phyloP scores from a whole-genome alignment of 1,140 invertebrate species.

The Tetraneura akinire region DNA sequence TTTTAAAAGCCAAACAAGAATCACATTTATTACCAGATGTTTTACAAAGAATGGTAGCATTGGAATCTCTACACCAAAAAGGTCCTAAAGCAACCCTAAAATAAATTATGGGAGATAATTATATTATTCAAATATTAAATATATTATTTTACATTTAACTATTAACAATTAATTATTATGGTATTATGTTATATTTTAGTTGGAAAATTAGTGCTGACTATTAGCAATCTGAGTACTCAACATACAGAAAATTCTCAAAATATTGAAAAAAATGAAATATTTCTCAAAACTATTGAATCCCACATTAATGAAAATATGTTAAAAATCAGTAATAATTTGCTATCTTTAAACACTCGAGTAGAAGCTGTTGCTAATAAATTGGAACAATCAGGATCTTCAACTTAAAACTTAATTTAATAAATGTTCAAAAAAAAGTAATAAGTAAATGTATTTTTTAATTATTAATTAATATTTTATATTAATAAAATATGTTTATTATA shows the following conservation, averaged over 20 bases:
- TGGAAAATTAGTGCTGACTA: conserved; percentile 79
- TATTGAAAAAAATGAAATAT: conserved; percentile 74
- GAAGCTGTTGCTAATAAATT: conserved; percentile 38
- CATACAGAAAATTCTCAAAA: conserved; percentile 74
- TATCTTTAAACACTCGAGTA: conserved; percentile 51
- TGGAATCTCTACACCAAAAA: conserved; percentile 86
- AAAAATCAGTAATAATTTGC: conserved; percentile 53
- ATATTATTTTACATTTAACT: not conserved
- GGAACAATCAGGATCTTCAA: not conserved
- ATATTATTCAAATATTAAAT: too few species aligned
- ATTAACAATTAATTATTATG: not conserved
- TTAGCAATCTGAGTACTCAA: conserved; percentile 78
- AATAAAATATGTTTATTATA: not conserved
- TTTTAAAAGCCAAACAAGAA: conserved; percentile 80
- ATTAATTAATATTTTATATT: not conserved
- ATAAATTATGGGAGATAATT: too few species aligned
- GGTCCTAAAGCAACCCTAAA: conserved; percentile 62
- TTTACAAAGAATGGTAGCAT: conserved; percentile 77
- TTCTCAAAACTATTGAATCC: conserved; percentile 78
- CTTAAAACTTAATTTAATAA: not conserved
- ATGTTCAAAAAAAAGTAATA: not conserved
- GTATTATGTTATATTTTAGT: conserved; percentile 64
- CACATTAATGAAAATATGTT: conserved; percentile 62
- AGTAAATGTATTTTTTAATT: not conserved
- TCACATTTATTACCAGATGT: conserved; percentile 77